Evolutionary conservation across 1,140 invertebrate species (phyloP).

Genomic region (Aphelinus atriplicis): DNA sequence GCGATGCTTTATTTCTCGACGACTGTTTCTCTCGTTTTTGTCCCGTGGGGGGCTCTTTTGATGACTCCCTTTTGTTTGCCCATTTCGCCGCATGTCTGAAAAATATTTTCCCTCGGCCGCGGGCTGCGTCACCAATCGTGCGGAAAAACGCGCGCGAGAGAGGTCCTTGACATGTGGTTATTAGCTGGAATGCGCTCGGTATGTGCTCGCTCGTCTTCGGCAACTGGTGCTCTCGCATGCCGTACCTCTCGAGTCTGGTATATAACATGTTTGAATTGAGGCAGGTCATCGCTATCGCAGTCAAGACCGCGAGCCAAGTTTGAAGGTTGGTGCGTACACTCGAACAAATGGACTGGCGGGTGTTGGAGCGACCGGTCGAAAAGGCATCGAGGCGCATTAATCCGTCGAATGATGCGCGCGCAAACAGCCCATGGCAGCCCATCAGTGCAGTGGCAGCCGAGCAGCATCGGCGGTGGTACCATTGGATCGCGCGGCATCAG

Average conservation of each 20-base stretch:
- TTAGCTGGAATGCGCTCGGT: no score
- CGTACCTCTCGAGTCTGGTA: no score
- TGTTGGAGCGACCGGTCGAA: background rate
- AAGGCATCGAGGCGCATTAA: background rate
- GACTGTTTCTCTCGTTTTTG: background rate
- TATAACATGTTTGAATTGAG: no score
- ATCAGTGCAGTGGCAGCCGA: background rate
- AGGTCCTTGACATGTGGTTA: no score
- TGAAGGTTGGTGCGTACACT: no score
- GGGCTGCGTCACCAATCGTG: no score
- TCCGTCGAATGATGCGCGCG: background rate
- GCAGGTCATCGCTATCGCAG: no score
- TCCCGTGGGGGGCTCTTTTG: background rate
- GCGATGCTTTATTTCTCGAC: background rate
- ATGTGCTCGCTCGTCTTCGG: no score
- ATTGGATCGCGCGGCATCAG: background rate
- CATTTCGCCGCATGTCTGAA: background rate
- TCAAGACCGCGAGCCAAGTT: no score
- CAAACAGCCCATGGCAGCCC: background rate
- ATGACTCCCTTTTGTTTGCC: conserved; percentile 4
- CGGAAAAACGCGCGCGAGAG: no score
- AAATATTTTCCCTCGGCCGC: background rate
- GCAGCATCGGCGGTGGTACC: background rate
- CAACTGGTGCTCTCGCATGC: no score
- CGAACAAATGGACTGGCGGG: no score